Percentiles rank a stretch among this genome's conserved stretches.
phyloP scores from a whole-genome alignment of 92 coral and sea anemone genomes.

The Umimayanthus chanpuru region DNA sequence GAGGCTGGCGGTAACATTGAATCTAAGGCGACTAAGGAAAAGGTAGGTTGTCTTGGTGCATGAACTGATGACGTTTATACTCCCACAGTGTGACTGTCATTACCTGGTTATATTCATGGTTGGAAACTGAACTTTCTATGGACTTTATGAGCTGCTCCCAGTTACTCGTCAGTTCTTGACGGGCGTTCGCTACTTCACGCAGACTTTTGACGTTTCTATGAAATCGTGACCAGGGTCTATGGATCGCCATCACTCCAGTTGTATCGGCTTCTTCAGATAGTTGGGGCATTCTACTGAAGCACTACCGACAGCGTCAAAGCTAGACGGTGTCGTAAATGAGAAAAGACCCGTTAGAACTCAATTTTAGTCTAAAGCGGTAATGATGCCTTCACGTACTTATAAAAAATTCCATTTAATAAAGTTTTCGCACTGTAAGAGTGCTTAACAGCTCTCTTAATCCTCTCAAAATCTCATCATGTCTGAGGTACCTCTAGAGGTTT shows the following conservation, averaged over 20 bases:
- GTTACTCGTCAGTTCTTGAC: not conserved
- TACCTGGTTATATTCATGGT: not conserved
- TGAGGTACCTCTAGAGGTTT: not conserved
- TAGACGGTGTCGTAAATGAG: not conserved
- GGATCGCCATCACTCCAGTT: not conserved
- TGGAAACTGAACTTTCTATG: not conserved
- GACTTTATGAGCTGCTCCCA: not conserved
- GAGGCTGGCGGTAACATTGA: not conserved
- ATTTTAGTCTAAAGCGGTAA: not conserved
- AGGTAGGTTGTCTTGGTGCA: not conserved
- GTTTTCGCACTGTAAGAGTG: not conserved
- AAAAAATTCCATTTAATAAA: not conserved
- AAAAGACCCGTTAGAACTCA: not conserved
- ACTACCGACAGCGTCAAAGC: not conserved
- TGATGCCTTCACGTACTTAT: not conserved
- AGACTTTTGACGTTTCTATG: not conserved
- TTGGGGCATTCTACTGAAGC: not conserved
- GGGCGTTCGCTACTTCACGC: not conserved
- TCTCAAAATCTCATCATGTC: constrained; percentile 13
- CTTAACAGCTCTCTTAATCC: not conserved
- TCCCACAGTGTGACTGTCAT: not conserved
- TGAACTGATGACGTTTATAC: no score
- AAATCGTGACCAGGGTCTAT: not conserved
- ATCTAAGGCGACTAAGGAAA: not conserved
- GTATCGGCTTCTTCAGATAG: no score